phyloP scores from a whole-genome alignment of 2,113 vertebrate genomes.

The Datnioides undecimradiatus region DNA sequence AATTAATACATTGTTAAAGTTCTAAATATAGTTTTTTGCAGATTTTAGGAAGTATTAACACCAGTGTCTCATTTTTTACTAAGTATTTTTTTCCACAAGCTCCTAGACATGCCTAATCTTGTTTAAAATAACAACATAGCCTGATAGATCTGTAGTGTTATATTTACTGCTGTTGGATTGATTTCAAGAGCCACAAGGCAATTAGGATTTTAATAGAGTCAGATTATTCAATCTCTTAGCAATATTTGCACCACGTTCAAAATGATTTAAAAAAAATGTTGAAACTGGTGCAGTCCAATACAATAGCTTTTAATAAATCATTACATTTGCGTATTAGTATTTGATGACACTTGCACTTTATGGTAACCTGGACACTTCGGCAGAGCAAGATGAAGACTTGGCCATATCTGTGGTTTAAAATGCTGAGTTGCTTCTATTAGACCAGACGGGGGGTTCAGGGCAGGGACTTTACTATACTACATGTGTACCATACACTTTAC shows the following conservation, averaged over 20 bases:
- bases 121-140: background rate
- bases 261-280: background rate
- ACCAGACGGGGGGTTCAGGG: background rate
- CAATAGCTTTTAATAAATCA: background rate
- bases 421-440: background rate
- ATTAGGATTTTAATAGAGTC: background rate
- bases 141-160: background rate
- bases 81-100: background rate
- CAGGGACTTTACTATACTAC: background rate
- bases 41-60: no score
- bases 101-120: background rate
- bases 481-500: no score
- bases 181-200: background rate
- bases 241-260: background rate
- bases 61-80: background rate
- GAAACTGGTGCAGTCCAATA: background rate
- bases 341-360: background rate
- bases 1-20: background rate
- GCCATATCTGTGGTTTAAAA: background rate
- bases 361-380: background rate
- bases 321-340: background rate
- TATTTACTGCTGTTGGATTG: background rate
- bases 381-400: background rate
- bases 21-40: background rate
- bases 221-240: background rate